Percentiles rank a stretch among this genome's conserved stretches.
These are phyloP conservation scores for Sphenopsis melanotis DNA, from an alignment of 2,797 vertebrate genomes.

Conservation along the genomic window DNA sequence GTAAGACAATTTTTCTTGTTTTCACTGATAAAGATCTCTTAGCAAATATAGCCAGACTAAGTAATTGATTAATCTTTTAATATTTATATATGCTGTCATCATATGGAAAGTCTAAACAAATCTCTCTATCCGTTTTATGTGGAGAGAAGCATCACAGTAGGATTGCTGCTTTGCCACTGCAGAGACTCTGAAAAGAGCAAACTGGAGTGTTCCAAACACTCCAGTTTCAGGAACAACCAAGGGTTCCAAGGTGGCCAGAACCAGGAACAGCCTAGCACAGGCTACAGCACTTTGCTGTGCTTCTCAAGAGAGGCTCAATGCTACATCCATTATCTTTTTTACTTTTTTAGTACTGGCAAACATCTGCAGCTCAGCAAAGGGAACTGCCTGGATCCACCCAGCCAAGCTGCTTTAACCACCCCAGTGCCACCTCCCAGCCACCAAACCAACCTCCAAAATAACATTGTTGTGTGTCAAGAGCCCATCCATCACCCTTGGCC, in stretches of 20 bases:
- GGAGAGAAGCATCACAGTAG: background rate
- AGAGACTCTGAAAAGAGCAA: background rate
- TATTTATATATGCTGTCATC: background rate
- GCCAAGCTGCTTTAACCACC: background rate
- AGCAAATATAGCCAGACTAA: background rate
- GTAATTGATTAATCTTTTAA: background rate
- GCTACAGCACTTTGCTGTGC: background rate
- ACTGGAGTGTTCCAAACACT: background rate
- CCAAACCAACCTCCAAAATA: background rate
- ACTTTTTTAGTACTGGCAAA: background rate
- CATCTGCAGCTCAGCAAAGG: background rate
- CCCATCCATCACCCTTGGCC: accelerated
- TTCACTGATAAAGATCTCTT: background rate
- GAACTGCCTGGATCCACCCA: background rate
- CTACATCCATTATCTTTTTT: accelerated
- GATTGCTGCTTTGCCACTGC: background rate
- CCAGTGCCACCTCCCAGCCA: background rate
- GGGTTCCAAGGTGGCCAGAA: background rate
- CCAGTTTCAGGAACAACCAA: background rate
- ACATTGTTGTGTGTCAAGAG: background rate
- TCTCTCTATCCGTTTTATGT: background rate
- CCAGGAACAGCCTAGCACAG: background rate
- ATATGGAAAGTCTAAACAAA: background rate
- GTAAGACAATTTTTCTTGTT: background rate
- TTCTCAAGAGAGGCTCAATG: background rate